A percentile compares a stretch with the other conserved stretches of the same genome.
Conservation (phyloP, 2,113 vertebrate species). For the Excalfactoria chinensis region DNA sequence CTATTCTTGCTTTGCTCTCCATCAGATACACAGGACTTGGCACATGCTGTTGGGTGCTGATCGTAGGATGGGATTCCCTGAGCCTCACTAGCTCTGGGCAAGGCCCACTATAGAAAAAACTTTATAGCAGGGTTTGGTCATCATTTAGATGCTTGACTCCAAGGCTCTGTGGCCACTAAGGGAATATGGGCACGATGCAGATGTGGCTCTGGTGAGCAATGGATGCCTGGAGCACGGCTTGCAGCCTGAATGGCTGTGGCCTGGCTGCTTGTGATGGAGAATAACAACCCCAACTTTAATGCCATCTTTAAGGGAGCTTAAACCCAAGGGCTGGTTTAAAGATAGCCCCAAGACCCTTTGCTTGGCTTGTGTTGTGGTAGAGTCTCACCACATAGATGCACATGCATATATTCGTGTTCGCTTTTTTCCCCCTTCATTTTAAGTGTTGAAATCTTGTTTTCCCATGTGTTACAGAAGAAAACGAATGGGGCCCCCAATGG, state of each 20-base stretch:
- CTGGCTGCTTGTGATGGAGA: no score
- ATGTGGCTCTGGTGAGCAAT: neutral
- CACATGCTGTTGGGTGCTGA: neutral
- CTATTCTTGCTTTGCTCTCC: neutral
- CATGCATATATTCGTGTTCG: neutral
- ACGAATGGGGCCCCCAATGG: constrained; percentile 95
- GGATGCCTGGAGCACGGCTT: neutral
- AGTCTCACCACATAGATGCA: accelerated
- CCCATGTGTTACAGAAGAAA: constrained; percentile 87
- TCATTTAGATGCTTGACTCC: neutral
- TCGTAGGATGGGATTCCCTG: neutral
- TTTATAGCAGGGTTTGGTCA: neutral
- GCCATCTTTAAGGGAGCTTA: neutral
- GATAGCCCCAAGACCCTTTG: neutral
- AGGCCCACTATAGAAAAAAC: neutral
- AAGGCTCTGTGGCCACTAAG: neutral
- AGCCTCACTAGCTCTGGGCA: neutral
- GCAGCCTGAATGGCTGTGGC: neutral
- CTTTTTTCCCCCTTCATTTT: neutral
- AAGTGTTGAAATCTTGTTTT: neutral
- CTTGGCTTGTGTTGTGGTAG: neutral
- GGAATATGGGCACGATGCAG: neutral
- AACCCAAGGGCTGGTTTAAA: neutral
- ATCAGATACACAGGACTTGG: neutral
- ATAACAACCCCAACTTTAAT: neutral